Conservation (phyloP, 2,888 invertebrate genomes). For the Helicoverpa assulta region DNA sequence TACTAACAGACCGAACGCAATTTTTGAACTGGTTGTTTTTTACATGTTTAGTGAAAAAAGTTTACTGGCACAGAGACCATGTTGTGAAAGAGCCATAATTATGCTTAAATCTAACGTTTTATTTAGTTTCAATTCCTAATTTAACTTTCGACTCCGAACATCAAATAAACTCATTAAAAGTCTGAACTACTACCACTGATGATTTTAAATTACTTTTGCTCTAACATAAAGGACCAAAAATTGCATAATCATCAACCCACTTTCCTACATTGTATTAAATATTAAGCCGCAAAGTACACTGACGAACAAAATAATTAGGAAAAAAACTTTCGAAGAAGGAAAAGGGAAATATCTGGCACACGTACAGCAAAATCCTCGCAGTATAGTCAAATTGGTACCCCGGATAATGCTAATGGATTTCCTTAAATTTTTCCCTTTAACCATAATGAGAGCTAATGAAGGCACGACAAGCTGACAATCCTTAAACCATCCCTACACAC, state of each 20-base stretch:
- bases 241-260: too few species aligned
- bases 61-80: too few species aligned
- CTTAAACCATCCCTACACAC: constrained; percentile 20
- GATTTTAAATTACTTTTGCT: background rate
- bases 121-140: too few species aligned
- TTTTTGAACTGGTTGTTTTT: too few species aligned
- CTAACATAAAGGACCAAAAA: background rate
- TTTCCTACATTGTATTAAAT: background rate
- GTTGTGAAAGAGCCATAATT: too few species aligned
- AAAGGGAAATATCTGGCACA: constrained; percentile 6
- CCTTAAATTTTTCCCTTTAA: constrained; percentile 50
- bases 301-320: constrained; percentile 3
- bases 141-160: too few species aligned
- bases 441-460: constrained; percentile 55
- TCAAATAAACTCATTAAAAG: too few species aligned
- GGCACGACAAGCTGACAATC: constrained; percentile 40
- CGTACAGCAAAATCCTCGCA: constrained; percentile 3
- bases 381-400: constrained; percentile 20
- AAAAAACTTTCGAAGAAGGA: constrained; percentile 7
- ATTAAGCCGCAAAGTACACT: background rate
- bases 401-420: constrained; percentile 56
- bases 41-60: too few species aligned
- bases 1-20: too few species aligned
- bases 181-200: too few species aligned
- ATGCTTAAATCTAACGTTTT: too few species aligned